These are phyloP conservation scores for Papilio polyxenes DNA, from an alignment of 1,140 invertebrate species.

Conservation along the genomic window DNA sequence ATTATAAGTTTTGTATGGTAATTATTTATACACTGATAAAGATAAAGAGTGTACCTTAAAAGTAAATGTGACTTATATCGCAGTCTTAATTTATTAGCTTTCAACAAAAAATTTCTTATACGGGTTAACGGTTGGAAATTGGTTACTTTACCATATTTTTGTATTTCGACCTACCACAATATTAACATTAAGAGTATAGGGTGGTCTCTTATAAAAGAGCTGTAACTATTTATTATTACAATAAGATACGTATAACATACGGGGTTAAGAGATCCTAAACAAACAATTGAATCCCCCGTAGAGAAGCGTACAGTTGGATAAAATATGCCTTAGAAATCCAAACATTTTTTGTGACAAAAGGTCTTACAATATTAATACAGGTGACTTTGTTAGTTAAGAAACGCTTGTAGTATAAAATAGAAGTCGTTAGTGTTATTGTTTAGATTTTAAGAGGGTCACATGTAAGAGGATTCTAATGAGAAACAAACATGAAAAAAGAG, in stretches of 20 bases:
- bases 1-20: too few species aligned
- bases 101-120: not conserved
- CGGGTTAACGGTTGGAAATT: not conserved
- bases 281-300: constrained; percentile 31
- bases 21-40: too few species aligned
- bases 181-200: not conserved
- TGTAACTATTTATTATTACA: constrained; percentile 37
- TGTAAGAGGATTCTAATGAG: not conserved
- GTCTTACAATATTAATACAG: constrained; percentile 29
- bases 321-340: constrained; percentile 22
- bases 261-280: constrained; percentile 35
- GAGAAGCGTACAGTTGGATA: constrained; percentile 26
- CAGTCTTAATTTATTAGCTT: not conserved
- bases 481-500: not conserved
- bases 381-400: not conserved
- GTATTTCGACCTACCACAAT: constrained; percentile 22
- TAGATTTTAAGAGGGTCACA: not conserved
- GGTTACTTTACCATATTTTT: constrained; percentile 18
- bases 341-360: constrained; percentile 22
- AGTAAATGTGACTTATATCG: too few species aligned
- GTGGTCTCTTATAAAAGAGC: constrained; percentile 33
- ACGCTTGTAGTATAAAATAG: constrained; percentile 12
- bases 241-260: constrained; percentile 32
- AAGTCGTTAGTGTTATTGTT: constrained; percentile 21
- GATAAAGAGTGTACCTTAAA: too few species aligned